A percentile compares a stretch with the other conserved stretches of the same genome.
These are phyloP conservation scores for Hydractinia echinata DNA, from an alignment of 30 jellyfish, hydroid and myxozoan genomes.

Conservation along the genomic window DNA sequence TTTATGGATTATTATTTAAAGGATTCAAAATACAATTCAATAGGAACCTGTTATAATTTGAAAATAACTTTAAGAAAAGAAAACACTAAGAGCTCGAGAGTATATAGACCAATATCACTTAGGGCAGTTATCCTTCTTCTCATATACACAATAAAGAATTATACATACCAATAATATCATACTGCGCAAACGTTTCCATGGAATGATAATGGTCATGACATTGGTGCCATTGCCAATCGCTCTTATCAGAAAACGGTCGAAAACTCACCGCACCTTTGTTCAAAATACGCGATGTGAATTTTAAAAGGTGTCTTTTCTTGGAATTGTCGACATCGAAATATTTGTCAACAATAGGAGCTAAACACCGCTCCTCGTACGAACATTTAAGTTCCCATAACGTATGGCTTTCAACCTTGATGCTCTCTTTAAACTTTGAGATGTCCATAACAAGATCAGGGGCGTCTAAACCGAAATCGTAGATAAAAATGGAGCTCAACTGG, in stretches of 20 bases:
- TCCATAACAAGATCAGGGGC: constrained; percentile 87
- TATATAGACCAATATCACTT: no score
- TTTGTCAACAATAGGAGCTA: constrained; percentile 68
- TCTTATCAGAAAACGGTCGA: constrained; percentile 67
- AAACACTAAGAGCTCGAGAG: no score
- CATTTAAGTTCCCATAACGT: constrained; percentile 64
- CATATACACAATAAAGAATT: no score
- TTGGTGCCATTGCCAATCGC: constrained; percentile 82
- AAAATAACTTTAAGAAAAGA: no score
- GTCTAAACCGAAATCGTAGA: constrained; percentile 20
- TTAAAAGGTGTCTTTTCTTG: constrained; percentile 61
- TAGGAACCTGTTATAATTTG: no score
- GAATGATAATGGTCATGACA: constrained; percentile 95
- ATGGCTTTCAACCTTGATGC: constrained; percentile 65
- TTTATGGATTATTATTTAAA: no score
- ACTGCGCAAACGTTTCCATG: constrained; percentile 81
- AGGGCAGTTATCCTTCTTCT: no score
- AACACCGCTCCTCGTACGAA: constrained; percentile 80
- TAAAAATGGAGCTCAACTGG: no score
- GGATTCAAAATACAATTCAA: no score
- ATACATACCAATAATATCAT: constrained; percentile 79
- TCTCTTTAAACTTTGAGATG: constrained; percentile 50
- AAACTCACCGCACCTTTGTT: constrained; percentile 89
- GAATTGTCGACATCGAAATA: constrained; percentile 18
- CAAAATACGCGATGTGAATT: constrained; percentile 70